Evolutionary conservation across 2,888 invertebrate species (phyloP).

Genomic region (Taenaris catops): DNA sequence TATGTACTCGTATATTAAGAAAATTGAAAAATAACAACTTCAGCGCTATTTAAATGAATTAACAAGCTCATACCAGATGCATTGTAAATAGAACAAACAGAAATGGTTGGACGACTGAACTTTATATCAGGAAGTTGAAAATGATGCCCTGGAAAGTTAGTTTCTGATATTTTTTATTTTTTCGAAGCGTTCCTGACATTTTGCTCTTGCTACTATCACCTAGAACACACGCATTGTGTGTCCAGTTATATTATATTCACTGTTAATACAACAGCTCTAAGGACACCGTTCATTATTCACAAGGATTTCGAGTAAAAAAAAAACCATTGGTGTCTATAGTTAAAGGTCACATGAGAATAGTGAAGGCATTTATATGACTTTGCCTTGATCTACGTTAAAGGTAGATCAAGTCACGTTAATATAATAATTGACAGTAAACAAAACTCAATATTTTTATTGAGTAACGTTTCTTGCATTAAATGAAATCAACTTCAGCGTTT

Average conservation of each 20-base stretch:
- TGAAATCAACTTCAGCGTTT: background rate
- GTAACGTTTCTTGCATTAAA: conserved; percentile 1
- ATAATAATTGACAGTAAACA: conserved; percentile 11
- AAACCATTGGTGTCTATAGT: conserved; percentile 55
- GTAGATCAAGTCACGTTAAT: conserved; percentile 24
- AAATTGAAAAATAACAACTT: too few species aligned
- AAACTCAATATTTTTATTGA: conserved; percentile 3
- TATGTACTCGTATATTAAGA: too few species aligned
- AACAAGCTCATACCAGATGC: too few species aligned
- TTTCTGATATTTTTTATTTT: too few species aligned
- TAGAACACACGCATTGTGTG: conserved; percentile 14
- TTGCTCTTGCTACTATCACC: conserved; percentile 19
- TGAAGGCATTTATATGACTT: conserved; percentile 48
- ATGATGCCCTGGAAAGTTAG: conserved; percentile 11
- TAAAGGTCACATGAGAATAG: conserved; percentile 55
- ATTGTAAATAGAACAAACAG: too few species aligned
- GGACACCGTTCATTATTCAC: conserved; percentile 64
- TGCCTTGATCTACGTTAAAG: conserved; percentile 54
- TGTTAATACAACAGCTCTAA: conserved; percentile 62
- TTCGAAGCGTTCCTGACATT: too few species aligned
- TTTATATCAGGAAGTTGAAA: conserved; percentile 5
- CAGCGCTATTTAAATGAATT: too few species aligned
- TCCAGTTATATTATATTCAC: too few species aligned
- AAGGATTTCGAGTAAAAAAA: conserved; percentile 58
- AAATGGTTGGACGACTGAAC: too few species aligned